These are phyloP conservation scores for Xerus rutilus DNA, from an alignment of 2,797 vertebrate genomes.

Conservation along the genomic window DNA sequence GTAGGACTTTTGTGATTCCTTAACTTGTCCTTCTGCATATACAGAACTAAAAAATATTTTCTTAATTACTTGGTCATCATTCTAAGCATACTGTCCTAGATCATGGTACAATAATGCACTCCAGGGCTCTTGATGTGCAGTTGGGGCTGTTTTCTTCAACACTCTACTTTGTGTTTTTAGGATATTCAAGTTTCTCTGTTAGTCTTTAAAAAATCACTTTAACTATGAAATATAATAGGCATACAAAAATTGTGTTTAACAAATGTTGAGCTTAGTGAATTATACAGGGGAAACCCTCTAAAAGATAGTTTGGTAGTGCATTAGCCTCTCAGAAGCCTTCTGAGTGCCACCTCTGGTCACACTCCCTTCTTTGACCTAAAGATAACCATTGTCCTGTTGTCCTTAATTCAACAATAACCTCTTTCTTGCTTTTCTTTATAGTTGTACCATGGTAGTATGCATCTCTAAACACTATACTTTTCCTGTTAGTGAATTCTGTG, in stretches of 20 bases:
- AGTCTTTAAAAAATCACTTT: not conserved
- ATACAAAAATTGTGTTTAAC: not conserved
- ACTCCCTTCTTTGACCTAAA: not conserved
- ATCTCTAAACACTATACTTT: not conserved
- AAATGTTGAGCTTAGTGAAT: not conserved
- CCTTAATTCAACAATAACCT: not conserved
- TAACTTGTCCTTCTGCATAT: not conserved
- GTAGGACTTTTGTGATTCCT: not conserved
- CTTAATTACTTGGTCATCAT: not conserved
- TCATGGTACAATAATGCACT: not conserved
- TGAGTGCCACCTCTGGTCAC: not conserved
- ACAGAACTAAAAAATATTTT: not conserved
- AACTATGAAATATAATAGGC: not conserved
- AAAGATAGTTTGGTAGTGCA: not conserved
- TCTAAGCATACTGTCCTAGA: not conserved
- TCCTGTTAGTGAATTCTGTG: not conserved
- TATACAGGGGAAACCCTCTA: not conserved
- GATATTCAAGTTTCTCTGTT: not conserved
- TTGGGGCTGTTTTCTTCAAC: not conserved
- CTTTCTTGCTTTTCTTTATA: not conserved
- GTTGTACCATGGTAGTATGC: not conserved
- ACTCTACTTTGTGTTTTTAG: not conserved
- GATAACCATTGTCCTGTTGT: not conserved
- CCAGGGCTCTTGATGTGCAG: not conserved
- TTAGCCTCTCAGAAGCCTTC: not conserved